Evolutionary conservation across 1,140 invertebrate genomes (phyloP), one percentile per base, ranked within the genome.

Genomic region (Drosophila fuyamai): DNA sequence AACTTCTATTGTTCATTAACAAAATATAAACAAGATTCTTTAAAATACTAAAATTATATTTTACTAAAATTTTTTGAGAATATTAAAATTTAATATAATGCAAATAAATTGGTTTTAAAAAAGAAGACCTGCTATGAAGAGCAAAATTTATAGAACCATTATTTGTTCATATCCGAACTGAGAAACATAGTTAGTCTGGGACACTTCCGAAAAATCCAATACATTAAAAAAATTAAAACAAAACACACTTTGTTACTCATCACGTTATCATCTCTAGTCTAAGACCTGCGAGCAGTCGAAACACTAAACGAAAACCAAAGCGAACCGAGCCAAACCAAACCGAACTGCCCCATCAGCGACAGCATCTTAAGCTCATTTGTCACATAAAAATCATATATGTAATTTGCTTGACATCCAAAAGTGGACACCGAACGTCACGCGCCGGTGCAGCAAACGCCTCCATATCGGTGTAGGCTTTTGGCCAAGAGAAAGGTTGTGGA

Each of bases 301-400:
- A 16, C n/a, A 10, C 46, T 36, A 36, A 29, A 65, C 47, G 38
- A 51, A 68, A 44, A 51, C 29, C 27, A 3, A 43, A 54, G 16
- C n/a, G 10, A 36, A 35, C 18, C 84, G 62, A 74, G 59, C n/a
- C 46, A 62, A 79, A 43, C 44, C 51, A 36, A 58, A 72, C 71
- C 29, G 58, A 84, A 77, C 77, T 76, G 76, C 67, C 72, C 79
- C 84, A 67, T 83, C 84, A 83, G 66, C 71, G 67, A 76, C 82
- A 83, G 65, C 72, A 89, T 89, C 83, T 89, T 83, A 89, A 83
- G 77, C 84, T 88, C 80, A 88, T 88, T 88, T 88, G 84, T 88
- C 84, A 88, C 84, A 88, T 89, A 89, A 88, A 89, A 89, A 83
- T 88, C 84, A 84, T 89, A 89, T 84, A 88, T 89, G 83, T 88